A percentile compares a stretch with the other conserved stretches of the same genome.
phyloP scores from a whole-genome alignment of 2,797 vertebrate genomes.

The Rhynchonycteris naso region DNA sequence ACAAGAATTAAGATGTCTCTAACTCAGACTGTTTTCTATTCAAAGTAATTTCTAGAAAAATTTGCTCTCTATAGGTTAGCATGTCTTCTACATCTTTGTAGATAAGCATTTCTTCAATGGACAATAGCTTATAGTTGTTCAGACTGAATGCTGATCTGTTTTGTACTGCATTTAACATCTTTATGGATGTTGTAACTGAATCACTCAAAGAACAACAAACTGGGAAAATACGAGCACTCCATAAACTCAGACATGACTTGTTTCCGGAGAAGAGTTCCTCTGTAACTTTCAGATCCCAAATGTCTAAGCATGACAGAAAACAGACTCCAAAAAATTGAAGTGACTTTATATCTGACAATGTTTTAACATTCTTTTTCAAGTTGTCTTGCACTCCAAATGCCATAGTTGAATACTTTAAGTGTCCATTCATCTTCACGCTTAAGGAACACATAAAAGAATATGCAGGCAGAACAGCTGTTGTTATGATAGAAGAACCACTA shows the following conservation, averaged over 20 bases:
- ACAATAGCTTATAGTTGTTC: slow-evolving; percentile 85
- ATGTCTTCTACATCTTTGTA: slow-evolving; percentile 92
- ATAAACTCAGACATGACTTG: slow-evolving; percentile 86
- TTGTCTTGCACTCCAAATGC: slow-evolving; percentile 89
- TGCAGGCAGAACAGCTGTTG: slow-evolving; percentile 85
- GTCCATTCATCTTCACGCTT: slow-evolving; percentile 83
- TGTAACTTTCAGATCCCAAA: slow-evolving; percentile 88
- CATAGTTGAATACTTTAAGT: slow-evolving; percentile 87
- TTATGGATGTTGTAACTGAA: slow-evolving; percentile 87
- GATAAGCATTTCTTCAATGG: slow-evolving; percentile 91
- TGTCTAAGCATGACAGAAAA: slow-evolving; percentile 86
- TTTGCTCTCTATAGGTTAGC: slow-evolving; percentile 90
- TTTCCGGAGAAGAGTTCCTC: slow-evolving; percentile 88
- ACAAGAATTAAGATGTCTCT: slow-evolving; percentile 34
- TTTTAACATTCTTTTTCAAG: slow-evolving; percentile 87
- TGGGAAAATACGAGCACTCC: slow-evolving; percentile 93
- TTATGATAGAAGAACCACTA: slow-evolving; percentile 88
- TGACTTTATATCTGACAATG: slow-evolving; percentile 77
- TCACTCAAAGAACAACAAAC: slow-evolving; percentile 86
- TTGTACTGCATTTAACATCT: slow-evolving; percentile 89
- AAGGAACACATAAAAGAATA: slow-evolving; percentile 91
- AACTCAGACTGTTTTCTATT: slow-evolving; percentile 74
- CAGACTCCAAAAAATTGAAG: slow-evolving; percentile 88
- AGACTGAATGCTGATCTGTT: slow-evolving; percentile 78
- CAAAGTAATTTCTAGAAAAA: slow-evolving; percentile 88